Evolutionary conservation across 2,888 invertebrate species (phyloP).

Genomic region (Diploptera punctata): DNA sequence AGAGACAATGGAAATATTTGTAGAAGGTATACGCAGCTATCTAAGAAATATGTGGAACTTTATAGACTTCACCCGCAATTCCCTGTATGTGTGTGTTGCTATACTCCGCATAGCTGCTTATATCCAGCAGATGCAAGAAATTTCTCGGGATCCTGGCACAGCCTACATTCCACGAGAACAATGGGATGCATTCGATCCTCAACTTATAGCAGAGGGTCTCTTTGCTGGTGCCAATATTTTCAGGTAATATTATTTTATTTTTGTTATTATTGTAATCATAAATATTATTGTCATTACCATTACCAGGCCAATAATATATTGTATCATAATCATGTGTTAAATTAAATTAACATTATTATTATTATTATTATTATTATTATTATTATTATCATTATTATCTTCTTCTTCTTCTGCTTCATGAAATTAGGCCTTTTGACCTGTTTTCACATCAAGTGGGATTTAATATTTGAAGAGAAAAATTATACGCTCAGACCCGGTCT

Average conservation of each 20-base stretch:
- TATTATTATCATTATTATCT: no score
- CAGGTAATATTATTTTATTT: no score
- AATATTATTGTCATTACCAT: no score
- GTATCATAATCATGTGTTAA: not conserved
- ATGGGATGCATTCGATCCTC: constrained; percentile 94
- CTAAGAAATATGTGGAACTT: constrained; percentile 96
- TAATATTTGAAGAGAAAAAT: no score
- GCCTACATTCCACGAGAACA: constrained; percentile 81
- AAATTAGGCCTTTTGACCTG: no score
- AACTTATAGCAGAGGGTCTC: constrained; percentile 89
- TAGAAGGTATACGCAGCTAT: constrained; percentile 85
- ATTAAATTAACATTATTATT: no score
- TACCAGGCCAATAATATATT: not conserved
- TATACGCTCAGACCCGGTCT: no score
- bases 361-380: not conserved
- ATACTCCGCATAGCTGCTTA: constrained; percentile 74
- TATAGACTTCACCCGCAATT: constrained; percentile 92
- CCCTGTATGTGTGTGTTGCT: constrained; percentile 78
- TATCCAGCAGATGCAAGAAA: constrained; percentile 75
- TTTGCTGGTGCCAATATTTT: constrained; percentile 96
- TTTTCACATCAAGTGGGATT: no score
- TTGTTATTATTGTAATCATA: no score
- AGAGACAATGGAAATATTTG: constrained; percentile 90
- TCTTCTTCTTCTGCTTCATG: no score
- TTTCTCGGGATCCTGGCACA: constrained; percentile 68